A percentile compares a stretch with the other conserved stretches of the same genome.
phyloP scores from a whole-genome alignment of 1,140 invertebrate species.

The Amyelois transitella region DNA sequence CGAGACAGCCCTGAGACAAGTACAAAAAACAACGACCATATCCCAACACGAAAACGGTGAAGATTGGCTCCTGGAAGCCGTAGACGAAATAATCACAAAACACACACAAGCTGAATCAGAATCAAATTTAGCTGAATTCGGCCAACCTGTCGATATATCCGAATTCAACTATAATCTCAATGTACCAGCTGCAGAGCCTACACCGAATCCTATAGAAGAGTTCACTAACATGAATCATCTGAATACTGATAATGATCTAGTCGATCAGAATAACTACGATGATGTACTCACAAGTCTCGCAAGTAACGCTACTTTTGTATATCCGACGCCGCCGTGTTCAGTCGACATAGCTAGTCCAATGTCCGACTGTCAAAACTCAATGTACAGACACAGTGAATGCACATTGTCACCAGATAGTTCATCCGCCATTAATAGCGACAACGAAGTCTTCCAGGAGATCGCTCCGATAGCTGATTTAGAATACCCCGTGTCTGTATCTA shows the following conservation, averaged over 20 bases:
- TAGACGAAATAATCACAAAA: slow-evolving; percentile 26
- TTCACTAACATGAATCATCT: slow-evolving; percentile 19
- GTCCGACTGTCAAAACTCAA: slow-evolving; percentile 28
- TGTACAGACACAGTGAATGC: slow-evolving; percentile 28
- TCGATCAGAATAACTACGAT: neutral
- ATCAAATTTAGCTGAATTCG: neutral
- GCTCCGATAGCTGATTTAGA: slow-evolving; percentile 12
- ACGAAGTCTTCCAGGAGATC: slow-evolving; percentile 43
- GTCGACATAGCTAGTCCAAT: slow-evolving; percentile 43
- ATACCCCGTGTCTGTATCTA: slow-evolving; percentile 8
- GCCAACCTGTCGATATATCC: neutral
- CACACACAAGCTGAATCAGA: slow-evolving; percentile 10
- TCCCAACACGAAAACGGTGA: slow-evolving; percentile 26
- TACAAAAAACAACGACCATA: slow-evolving; percentile 18
- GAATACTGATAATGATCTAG: slow-evolving; percentile 6
- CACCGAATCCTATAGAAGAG: slow-evolving; percentile 25
- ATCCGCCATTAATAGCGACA: slow-evolving; percentile 40
- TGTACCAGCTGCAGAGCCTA: neutral
- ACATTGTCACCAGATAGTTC: slow-evolving; percentile 35
- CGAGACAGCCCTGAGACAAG: slow-evolving; percentile 29
- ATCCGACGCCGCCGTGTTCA: slow-evolving; percentile 45
- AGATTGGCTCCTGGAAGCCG: slow-evolving; percentile 20
- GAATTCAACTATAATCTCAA: neutral
- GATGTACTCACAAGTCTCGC: neutral
- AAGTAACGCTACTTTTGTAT: slow-evolving; percentile 16